Base-by-base conservation (phyloP, 2,113 vertebrate species). In the Rhizomys pruinosus region DNA sequence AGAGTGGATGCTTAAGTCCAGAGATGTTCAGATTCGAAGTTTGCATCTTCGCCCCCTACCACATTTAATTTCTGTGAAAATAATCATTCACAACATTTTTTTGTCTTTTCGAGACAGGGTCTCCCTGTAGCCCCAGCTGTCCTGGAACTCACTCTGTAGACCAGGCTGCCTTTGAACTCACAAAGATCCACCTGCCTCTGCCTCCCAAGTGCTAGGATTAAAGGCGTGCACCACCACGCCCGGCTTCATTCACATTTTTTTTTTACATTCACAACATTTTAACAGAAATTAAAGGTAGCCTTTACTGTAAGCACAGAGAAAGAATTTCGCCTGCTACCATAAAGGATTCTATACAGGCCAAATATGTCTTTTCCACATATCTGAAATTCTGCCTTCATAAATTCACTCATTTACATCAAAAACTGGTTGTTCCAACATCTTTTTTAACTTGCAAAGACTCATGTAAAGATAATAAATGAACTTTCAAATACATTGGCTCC, bases 401-500 rank as follows among this genome's bases (percentile, higher is more conserved):
- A 73, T 25, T 87, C 68, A 84, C 34, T 91, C 44, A 39, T 77
- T 89, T 68, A 63, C n/a, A 64, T 7, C 37, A 23, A 88, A 55
- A 32, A 3, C 12, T 82, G 68, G 71, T 66, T 78, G 9, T 57
- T 77, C 27, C 25, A 37, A 37, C 9, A 74, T 68, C 61, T 87
- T 61, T 85, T 93, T 52, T 64, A 96, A 92, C 73, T 92, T 80
- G 42, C 25, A 55, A 84, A 94, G 79, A 71, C 42, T 81, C 73
- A 90, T 47, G 32, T 19, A 84, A 81, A 34, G 80, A 95, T 81
- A 94, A 84, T 22, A 95, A 84, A 72, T 73, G 32, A 93, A 95
- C 4, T 32, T 69, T 63, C 73, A 93, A 15, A 34, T 72, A 64
- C 27, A 57, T 27, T 61, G 12, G 29, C 39, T 61, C 32, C 77